These are phyloP conservation scores for Tiliacea citrago DNA, from an alignment of 2,888 invertebrate species.

Conservation along the genomic window DNA sequence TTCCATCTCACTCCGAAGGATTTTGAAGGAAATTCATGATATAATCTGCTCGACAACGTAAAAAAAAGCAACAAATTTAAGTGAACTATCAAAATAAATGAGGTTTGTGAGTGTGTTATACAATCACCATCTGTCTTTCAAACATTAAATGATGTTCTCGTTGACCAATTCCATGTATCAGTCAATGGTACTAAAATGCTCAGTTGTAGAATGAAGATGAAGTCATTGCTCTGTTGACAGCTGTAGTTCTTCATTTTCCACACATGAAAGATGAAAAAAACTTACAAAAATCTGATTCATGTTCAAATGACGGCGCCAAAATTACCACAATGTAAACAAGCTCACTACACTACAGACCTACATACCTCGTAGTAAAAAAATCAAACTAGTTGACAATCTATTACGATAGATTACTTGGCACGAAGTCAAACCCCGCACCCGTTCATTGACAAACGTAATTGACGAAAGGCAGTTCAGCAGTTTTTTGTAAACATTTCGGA, in stretches of 20 bases:
- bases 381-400: slow-evolving; percentile 35
- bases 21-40: no score
- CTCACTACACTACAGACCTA: neutral
- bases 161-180: neutral
- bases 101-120: neutral
- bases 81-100: neutral
- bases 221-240: neutral
- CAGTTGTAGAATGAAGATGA: neutral
- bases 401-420: slow-evolving; percentile 66
- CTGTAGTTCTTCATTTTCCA: neutral
- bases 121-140: neutral
- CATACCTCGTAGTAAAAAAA: slow-evolving; percentile 14
- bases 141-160: neutral
- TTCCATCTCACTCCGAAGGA: no score
- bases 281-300: neutral
- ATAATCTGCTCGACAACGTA: neutral
- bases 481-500: slow-evolving; percentile 40
- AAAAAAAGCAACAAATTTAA: no score
- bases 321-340: neutral
- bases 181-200: neutral
- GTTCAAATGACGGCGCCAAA: neutral
- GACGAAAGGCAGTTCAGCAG: slow-evolving; percentile 9
- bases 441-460: slow-evolving; percentile 55
- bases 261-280: neutral
- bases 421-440: slow-evolving; percentile 59